Conservation (phyloP, 2,113 vertebrate genomes). For the Ceuthmochares aereus region DNA sequence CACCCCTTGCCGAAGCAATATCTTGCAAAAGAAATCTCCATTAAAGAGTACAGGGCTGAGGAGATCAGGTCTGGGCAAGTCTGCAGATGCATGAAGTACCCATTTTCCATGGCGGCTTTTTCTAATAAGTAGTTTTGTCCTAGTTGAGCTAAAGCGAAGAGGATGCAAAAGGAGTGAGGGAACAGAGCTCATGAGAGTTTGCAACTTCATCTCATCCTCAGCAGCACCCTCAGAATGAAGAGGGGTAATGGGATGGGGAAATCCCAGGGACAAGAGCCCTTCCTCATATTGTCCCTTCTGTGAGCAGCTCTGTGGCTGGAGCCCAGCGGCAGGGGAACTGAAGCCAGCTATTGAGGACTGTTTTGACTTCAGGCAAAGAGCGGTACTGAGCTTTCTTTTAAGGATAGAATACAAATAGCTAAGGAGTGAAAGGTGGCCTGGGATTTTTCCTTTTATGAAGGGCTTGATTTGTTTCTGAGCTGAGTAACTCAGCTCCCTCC, state of each 20-base stretch:
- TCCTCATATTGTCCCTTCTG: not conserved
- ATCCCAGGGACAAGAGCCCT: not conserved
- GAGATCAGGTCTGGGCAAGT: not conserved
- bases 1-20: not conserved
- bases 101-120: not conserved
- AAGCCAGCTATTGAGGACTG: conserved; percentile 32
- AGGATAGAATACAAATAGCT: conserved; percentile 43
- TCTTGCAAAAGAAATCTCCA: not conserved
- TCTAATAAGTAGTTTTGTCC: not conserved
- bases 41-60: not conserved
- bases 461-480: not conserved
- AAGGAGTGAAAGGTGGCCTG: conserved; percentile 42
- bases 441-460: conserved; percentile 27
- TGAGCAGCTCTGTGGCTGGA: not conserved
- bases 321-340: not conserved
- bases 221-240: not conserved
- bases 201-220: not conserved
- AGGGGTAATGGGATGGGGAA: not conserved
- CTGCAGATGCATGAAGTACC: not conserved
- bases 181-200: not conserved
- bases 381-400: conserved; percentile 5
- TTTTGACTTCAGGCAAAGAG: conserved; percentile 40
- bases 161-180: not conserved
- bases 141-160: not conserved
- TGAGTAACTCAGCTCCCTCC: not conserved